Evolutionary conservation across 1,140 invertebrate genomes (phyloP).

Genomic region (Diorhabda sublineata): DNA sequence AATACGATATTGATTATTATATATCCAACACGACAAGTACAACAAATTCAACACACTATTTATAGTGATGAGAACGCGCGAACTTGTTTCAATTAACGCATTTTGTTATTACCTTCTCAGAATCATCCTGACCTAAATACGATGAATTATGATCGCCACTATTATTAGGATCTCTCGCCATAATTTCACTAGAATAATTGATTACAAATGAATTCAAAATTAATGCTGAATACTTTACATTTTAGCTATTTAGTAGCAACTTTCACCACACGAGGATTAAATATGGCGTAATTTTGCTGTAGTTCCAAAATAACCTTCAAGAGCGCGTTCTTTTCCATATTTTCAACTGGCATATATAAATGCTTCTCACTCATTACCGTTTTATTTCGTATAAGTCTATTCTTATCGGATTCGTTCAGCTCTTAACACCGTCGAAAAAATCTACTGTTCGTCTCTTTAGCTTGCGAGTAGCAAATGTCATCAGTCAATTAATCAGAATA

Average conservation of each 20-base stretch:
- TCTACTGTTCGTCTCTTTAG: too few species aligned
- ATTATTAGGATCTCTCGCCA: conserved; percentile 35
- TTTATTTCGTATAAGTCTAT: too few species aligned
- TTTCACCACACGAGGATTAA: conserved; percentile 42
- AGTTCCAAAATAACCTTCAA: background rate
- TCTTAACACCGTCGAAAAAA: too few species aligned
- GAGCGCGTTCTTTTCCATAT: background rate
- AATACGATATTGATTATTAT: conserved; percentile 20
- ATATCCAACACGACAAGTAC: background rate
- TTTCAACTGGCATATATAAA: too few species aligned
- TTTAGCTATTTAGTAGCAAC: conserved; percentile 25
- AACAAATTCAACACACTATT: conserved; percentile 24
- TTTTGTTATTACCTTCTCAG: conserved; percentile 33
- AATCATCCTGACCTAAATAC: conserved; percentile 25
- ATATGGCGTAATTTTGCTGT: conserved; percentile 27
- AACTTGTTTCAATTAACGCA: conserved; percentile 33
- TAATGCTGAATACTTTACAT: conserved; percentile 31
- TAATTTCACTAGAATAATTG: conserved; percentile 31
- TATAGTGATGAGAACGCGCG: conserved; percentile 40
- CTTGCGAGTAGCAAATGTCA: too few species aligned
- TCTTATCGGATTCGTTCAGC: too few species aligned
- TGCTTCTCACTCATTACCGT: too few species aligned
- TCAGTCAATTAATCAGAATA: too few species aligned
- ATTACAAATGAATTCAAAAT: conserved; percentile 22
- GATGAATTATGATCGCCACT: conserved; percentile 26